phyloP scores from a whole-genome alignment of 2,797 vertebrate species.

The Lemur catta region DNA sequence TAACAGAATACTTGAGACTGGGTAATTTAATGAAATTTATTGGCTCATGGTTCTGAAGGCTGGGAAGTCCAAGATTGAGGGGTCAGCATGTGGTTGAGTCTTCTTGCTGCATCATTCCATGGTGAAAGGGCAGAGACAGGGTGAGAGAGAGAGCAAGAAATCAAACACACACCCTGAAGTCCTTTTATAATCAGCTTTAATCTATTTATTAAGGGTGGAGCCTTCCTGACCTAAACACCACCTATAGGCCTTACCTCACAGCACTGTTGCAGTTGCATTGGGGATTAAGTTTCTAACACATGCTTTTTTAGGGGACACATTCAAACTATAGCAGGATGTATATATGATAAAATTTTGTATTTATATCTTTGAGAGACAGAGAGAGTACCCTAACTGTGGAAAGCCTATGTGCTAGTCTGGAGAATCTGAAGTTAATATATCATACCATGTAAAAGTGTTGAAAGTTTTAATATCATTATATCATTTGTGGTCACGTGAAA shows the following conservation, averaged over 20 bases:
- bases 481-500: not conserved
- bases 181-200: not conserved
- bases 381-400: not conserved
- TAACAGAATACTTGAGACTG: not conserved
- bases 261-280: not conserved
- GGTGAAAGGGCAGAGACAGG: too few species aligned
- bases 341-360: not conserved
- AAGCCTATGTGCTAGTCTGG: not conserved
- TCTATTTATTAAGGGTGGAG: not conserved
- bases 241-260: too few species aligned
- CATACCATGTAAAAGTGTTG: not conserved
- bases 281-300: not conserved
- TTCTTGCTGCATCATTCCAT: not conserved
- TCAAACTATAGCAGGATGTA: not conserved
- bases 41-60: not conserved
- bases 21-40: not conserved
- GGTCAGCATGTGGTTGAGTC: not conserved
- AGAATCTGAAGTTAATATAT: not conserved
- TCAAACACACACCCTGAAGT: not conserved
- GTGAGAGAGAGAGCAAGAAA: not conserved
- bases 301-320: not conserved
- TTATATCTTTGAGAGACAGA: not conserved
- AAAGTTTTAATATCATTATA: not conserved
- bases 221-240: not conserved
- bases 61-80: not conserved